A percentile compares a stretch with the other conserved stretches of the same genome.
Conservation (phyloP, 2,113 vertebrate species). For the Trichomycterus rosablanca region DNA sequence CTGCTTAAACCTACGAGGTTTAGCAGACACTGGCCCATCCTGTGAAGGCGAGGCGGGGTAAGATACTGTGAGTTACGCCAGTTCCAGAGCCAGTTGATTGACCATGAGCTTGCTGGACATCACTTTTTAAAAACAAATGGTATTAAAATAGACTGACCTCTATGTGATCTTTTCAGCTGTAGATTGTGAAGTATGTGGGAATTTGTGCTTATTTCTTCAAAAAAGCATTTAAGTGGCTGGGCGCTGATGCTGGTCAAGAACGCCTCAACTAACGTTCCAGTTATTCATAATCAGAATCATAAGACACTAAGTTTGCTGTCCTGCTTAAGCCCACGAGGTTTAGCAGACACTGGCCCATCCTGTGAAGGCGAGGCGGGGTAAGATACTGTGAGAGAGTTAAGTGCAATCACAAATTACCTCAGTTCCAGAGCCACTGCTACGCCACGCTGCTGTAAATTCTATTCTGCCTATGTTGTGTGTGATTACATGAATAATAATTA, state of each 20-base stretch:
- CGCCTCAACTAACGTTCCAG: no score
- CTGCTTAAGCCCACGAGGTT: constrained; percentile 11
- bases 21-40: constrained; percentile 7
- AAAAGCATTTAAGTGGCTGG: no score
- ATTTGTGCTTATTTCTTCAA: no score
- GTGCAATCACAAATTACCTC: constrained; percentile 28
- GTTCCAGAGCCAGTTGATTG: constrained; percentile 9
- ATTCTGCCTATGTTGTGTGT: constrained; percentile 21
- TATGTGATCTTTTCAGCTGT: no score
- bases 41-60: background rate
- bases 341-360: constrained; percentile 7
- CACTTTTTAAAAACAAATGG: no score
- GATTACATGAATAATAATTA: constrained; percentile 50
- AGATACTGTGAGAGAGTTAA: constrained; percentile 31
- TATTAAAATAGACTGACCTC: no score
- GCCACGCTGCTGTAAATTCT: constrained; percentile 39
- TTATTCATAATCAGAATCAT: no score
- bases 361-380: background rate
- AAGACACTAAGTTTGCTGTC: no score
- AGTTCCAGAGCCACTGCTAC: constrained; percentile 10
- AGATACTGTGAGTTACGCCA: constrained; percentile 33
- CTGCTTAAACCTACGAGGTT: constrained; percentile 9
- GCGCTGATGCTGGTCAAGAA: no score
- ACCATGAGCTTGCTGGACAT: no score
- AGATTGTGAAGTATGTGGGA: no score